phyloP scores from a whole-genome alignment of 2,888 invertebrate genomes.

The Cosmia pyralina region DNA sequence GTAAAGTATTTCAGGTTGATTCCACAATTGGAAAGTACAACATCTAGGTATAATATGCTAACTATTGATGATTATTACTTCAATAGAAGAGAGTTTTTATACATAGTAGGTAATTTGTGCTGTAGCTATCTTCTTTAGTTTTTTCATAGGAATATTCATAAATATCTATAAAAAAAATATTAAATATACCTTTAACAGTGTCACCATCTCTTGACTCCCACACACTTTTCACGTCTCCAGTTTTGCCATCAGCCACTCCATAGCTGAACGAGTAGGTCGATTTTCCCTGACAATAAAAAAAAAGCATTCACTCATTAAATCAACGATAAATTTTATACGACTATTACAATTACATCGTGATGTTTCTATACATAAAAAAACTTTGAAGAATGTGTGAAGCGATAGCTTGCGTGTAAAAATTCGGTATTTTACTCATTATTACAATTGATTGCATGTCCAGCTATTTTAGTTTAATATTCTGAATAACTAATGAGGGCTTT shows the following conservation, averaged over 20 bases:
- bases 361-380: conserved; percentile 65
- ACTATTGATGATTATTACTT: not conserved
- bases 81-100: not conserved
- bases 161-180: not conserved
- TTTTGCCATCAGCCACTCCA: conserved; percentile 90
- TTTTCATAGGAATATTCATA: not conserved
- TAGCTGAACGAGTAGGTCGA: conserved; percentile 91
- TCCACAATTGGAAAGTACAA: not conserved
- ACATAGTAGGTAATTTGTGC: too few species aligned
- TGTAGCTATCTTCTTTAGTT: not conserved
- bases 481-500: conserved; percentile 82
- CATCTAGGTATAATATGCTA: not conserved
- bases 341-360: conserved; percentile 71
- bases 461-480: conserved; percentile 82
- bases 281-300: conserved; percentile 84
- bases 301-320: conserved; percentile 64
- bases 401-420: conserved; percentile 83
- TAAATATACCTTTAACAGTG: conserved; percentile 88
- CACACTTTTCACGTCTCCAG: conserved; percentile 91
- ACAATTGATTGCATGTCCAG: conserved; percentile 82
- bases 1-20: not conserved
- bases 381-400: conserved; percentile 78
- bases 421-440: conserved; percentile 83
- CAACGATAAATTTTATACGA: conserved; percentile 68
- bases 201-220: conserved; percentile 92